phyloP scores from a whole-genome alignment of 2,113 vertebrate genomes.

The Acrocephalus arundinaceus region DNA sequence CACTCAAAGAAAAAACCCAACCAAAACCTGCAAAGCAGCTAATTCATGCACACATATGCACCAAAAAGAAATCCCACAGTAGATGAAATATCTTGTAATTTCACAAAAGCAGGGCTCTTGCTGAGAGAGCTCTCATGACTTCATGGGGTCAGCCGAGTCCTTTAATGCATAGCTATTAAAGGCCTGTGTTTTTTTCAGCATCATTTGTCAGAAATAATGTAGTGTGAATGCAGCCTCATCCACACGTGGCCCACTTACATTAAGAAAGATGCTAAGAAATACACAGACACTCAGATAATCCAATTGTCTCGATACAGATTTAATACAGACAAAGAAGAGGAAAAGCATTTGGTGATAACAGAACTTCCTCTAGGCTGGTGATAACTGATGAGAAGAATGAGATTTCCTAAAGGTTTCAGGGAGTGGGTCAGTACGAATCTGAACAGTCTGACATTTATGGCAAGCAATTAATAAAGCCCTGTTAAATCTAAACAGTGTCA shows the following conservation, averaged over 20 bases:
- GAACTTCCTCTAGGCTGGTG: not conserved
- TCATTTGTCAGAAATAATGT: constrained; percentile 31
- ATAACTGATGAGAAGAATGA: not conserved
- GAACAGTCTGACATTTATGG: not conserved
- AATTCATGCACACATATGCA: not conserved
- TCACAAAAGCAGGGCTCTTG: not conserved
- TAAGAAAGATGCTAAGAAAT: not conserved
- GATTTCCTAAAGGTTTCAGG: not conserved
- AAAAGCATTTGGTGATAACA: not conserved
- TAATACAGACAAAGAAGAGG: not conserved
- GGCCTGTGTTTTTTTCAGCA: not conserved
- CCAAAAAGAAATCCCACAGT: not conserved
- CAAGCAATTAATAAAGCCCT: constrained; percentile 10
- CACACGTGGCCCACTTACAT: not conserved
- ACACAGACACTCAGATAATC: not conserved
- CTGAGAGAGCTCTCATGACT: not conserved
- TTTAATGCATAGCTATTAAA: constrained; percentile 7
- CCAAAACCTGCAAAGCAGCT: not conserved
- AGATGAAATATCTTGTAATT: not conserved
- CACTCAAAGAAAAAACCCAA: not conserved
- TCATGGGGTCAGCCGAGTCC: not conserved
- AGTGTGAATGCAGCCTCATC: not conserved
- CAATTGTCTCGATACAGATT: not conserved
- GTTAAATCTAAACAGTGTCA: not conserved
- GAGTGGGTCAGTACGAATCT: not conserved